phyloP scores from a whole-genome alignment of 2,797 vertebrate genomes.

The Onychomys torridus region DNA sequence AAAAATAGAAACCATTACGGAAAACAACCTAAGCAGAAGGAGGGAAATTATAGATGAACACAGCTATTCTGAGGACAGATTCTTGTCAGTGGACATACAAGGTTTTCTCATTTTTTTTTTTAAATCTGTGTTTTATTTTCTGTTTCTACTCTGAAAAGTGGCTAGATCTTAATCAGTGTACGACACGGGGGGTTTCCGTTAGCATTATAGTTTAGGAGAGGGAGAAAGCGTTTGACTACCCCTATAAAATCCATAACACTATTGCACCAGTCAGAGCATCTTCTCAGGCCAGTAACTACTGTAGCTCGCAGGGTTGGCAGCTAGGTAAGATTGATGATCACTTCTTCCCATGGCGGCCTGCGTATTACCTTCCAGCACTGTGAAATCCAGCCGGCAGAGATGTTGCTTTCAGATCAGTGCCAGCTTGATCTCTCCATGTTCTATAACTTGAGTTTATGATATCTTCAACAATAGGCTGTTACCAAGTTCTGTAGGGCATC shows the following conservation, averaged over 20 bases:
- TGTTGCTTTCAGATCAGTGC: neutral
- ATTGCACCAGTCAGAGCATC: neutral
- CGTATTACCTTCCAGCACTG: neutral
- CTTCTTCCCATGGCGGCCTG: neutral
- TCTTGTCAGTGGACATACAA: neutral
- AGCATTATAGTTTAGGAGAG: neutral
- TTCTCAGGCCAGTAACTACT: neutral
- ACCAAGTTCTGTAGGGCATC: neutral
- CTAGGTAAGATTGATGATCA: neutral
- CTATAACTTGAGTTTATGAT: neutral
- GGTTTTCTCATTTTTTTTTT: neutral
- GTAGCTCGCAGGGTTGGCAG: neutral
- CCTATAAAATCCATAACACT: neutral
- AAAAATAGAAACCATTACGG: neutral
- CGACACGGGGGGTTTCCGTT: neutral
- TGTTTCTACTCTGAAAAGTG: neutral
- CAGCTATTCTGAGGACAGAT: neutral
- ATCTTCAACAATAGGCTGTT: neutral
- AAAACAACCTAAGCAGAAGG: neutral
- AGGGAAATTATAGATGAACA: neutral
- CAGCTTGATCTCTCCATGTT: neutral
- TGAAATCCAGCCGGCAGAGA: neutral
- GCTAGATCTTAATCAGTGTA: neutral
- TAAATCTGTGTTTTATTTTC: neutral
- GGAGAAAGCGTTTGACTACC: neutral